Percentiles rank a stretch among this genome's conserved stretches.
Evolutionary conservation across 2,113 vertebrate genomes (phyloP).

Genomic region (Hirundichthys speculiger): DNA sequence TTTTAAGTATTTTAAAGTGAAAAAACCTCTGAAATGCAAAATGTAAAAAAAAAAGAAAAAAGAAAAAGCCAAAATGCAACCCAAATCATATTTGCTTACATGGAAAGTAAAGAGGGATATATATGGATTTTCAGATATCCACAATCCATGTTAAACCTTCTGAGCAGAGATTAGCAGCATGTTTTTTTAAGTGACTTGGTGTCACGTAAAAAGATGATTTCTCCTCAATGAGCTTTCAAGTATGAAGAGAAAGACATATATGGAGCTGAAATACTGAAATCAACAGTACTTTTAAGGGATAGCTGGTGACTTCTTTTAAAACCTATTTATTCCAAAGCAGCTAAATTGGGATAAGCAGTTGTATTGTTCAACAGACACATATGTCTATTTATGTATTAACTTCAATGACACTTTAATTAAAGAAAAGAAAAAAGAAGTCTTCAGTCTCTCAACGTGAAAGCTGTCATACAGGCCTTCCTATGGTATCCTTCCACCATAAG

Average conservation of each 20-base stretch:
- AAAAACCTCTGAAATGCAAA: slow-evolving; percentile 42
- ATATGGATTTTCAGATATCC: slow-evolving; percentile 46
- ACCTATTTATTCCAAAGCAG: slow-evolving; percentile 43
- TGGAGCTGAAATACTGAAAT: slow-evolving; percentile 29
- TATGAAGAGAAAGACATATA: background rate
- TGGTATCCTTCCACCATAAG: slow-evolving; percentile 49
- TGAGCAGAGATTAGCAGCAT: slow-evolving; percentile 47
- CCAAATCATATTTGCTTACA: slow-evolving; percentile 20
- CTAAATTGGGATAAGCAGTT: too few species aligned
- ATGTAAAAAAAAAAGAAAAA: slow-evolving; percentile 35
- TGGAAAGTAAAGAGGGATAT: slow-evolving; percentile 26
- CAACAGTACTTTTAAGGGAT: slow-evolving; percentile 55
- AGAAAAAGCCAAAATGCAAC: slow-evolving; percentile 30
- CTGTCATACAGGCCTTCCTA: slow-evolving; percentile 12
- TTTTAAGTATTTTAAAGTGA: slow-evolving; percentile 41
- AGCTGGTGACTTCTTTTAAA: slow-evolving; percentile 48
- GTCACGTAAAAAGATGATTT: too few species aligned
- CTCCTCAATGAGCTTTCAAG: background rate
- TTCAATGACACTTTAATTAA: slow-evolving; percentile 69
- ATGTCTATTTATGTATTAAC: slow-evolving; percentile 69
- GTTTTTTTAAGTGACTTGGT: too few species aligned
- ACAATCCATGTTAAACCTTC: slow-evolving; percentile 33
- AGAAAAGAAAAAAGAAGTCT: slow-evolving; percentile 27
- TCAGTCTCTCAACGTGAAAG: slow-evolving; percentile 42
- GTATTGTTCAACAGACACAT: slow-evolving; percentile 66